Base-by-base conservation (phyloP, 2,113 vertebrate genomes). In the Trinectes maculatus region DNA sequence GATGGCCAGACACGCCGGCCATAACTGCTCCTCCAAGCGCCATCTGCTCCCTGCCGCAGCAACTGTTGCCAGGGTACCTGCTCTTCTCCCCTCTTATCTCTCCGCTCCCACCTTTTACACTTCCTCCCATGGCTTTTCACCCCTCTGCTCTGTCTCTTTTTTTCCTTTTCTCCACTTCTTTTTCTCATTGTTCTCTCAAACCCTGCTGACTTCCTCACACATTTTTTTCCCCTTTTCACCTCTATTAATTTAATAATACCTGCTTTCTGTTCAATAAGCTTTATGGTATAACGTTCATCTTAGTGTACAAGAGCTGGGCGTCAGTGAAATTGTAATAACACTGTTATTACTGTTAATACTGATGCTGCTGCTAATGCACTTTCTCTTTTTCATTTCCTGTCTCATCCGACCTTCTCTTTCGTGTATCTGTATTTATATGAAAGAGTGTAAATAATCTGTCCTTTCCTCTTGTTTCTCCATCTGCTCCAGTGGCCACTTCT, bases 61-160 rank as follows among this genome's bases (percentile, higher is more conserved):
- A 83, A 80, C 87, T 82, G 79, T 82, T 86, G 81, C 85, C 84
- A 82, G 74, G 80, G 62, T 87, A 83, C 83, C 80, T 86, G 79
- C 60, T 63, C 64, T 53, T 46, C 55, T 39, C 51, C 57, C 69
- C 55, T 78, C 81, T 77, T 64, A 67, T 85, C 72, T 52, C 65
- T 29, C 67, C 28, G 15, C 21, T 51, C 37, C 55, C 60, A 75
- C 69, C 69, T 58, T 77, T 66, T 55, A 31, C 58, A 71, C 71
- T 48, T 71, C 67, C 42, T 76, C 66, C 71, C 56, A 49, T 61
- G 62, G 61, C 56, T 74, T 55, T 15, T 79, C 80, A 59, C 56
- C 72, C 76, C 63, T 42, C 58, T 3, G 33, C 42, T 2, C 48
- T 42, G 54, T 33, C 36, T 60, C 53, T 22, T 9, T 67, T 68